Conservation (phyloP, 2,797 vertebrate genomes). For the Liasis olivaceus region DNA sequence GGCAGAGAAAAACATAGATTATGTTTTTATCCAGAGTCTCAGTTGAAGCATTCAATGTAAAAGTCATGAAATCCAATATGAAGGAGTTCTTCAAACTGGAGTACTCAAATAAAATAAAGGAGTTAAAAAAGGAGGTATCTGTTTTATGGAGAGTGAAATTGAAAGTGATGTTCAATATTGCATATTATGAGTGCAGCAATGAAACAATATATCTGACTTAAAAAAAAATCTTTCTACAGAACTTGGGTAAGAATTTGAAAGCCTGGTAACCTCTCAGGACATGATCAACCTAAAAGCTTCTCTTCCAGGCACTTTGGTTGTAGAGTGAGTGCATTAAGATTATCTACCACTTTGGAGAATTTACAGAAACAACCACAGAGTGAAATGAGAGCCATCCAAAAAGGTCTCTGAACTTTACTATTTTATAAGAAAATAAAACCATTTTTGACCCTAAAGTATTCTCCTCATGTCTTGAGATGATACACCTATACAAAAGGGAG, state of each 20-base stretch:
- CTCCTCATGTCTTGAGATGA: slow-evolving; percentile 2
- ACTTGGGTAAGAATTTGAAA: slow-evolving; percentile 63
- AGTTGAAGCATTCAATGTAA: slow-evolving; percentile 31
- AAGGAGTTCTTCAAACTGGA: slow-evolving; percentile 10
- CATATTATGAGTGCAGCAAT: slow-evolving; percentile 42
- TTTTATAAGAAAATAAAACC: slow-evolving; percentile 48
- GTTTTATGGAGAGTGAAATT: slow-evolving; percentile 68
- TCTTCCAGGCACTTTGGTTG: slow-evolving; percentile 42
- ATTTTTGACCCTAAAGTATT: slow-evolving; percentile 33
- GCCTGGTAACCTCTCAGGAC: slow-evolving; percentile 55
- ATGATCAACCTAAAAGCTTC: slow-evolving; percentile 62
- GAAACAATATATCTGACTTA: slow-evolving; percentile 60
- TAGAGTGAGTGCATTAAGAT: slow-evolving; percentile 56
- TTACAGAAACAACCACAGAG: slow-evolving; percentile 32
- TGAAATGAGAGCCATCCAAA: slow-evolving; percentile 32
- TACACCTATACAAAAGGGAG: neutral
- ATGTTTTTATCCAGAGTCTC: slow-evolving; percentile 15
- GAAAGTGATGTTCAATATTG: slow-evolving; percentile 63
- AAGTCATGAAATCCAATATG: slow-evolving; percentile 45
- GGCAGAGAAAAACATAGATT: neutral
- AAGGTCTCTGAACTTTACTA: slow-evolving; percentile 38
- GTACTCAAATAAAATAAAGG: slow-evolving; percentile 48
- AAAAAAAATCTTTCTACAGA: slow-evolving; percentile 53
- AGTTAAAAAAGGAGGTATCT: slow-evolving; percentile 66
- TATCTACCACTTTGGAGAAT: slow-evolving; percentile 57